A percentile compares a stretch with the other conserved stretches of the same genome.
Conservation (phyloP, 2,888 invertebrate genomes). For the Urechis unicinctus region DNA sequence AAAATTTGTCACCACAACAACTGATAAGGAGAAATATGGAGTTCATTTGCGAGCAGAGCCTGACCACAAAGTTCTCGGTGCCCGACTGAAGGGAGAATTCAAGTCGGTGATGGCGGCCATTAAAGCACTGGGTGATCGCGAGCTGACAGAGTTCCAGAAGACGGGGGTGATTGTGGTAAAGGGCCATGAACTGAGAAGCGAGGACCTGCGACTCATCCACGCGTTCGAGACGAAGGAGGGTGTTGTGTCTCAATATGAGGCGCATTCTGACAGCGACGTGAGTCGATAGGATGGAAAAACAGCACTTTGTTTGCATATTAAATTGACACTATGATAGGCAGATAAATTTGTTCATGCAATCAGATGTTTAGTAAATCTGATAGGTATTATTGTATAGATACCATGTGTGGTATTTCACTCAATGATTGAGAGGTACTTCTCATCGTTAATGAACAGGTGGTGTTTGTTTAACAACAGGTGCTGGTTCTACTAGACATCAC, state of each 20-base stretch:
- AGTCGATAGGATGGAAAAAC: no score
- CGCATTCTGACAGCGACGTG: conserved; percentile 77
- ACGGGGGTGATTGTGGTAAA: conserved; percentile 66
- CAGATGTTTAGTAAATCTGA: no score
- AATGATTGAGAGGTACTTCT: no score
- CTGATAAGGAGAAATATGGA: conserved; percentile 86
- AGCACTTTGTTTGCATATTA: no score
- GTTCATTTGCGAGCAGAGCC: conserved; percentile 87
- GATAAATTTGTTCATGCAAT: no score
- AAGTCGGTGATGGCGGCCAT: conserved; percentile 68
- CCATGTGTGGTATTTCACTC: no score
- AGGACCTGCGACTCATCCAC: conserved; percentile 62
- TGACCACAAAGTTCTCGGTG: conserved; percentile 85
- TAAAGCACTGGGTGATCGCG: background rate
- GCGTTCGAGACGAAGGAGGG: conserved; percentile 57
- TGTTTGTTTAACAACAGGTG: conserved; percentile 42
- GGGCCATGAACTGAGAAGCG: conserved; percentile 63
- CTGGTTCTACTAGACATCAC: conserved; percentile 83
- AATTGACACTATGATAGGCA: no score
- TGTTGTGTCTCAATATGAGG: conserved; percentile 62
- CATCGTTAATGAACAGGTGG: no score
- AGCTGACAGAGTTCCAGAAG: conserved; percentile 65
- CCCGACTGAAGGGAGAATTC: conserved; percentile 80
- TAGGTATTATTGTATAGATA: no score
- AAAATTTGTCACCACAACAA: conserved; percentile 72